phyloP scores from a whole-genome alignment of 2,888 invertebrate genomes.

The Zaprionus lineosus region DNA sequence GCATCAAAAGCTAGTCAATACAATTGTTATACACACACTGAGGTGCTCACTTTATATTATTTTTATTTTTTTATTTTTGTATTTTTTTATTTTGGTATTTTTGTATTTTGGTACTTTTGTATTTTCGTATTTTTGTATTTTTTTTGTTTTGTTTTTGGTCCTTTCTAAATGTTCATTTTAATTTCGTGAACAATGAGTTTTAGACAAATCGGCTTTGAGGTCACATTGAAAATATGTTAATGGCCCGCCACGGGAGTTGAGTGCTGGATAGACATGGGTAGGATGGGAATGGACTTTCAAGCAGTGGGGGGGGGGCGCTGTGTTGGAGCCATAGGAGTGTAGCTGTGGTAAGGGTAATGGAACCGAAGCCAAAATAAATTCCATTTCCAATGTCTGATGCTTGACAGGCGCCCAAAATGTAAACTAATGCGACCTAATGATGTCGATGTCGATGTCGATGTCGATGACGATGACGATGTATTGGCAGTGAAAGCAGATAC shows the following conservation, averaged over 20 bases:
- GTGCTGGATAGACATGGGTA: too few species aligned
- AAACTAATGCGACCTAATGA: slow-evolving; percentile 62
- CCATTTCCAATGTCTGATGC: slow-evolving; percentile 19
- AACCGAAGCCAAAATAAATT: slow-evolving; percentile 10
- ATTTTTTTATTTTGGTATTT: too few species aligned
- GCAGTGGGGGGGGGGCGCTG: too few species aligned
- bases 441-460: slow-evolving; percentile 30
- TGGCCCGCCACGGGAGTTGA: too few species aligned
- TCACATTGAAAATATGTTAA: slow-evolving; percentile 45
- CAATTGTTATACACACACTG: slow-evolving; percentile 13
- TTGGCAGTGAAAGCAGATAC: slow-evolving; percentile 24
- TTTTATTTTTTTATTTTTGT: too few species aligned
- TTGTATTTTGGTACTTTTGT: too few species aligned
- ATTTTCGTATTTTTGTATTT: too few species aligned
- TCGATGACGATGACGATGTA: slow-evolving; percentile 17
- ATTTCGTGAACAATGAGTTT: slow-evolving; percentile 33
- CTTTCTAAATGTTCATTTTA: slow-evolving; percentile 13
- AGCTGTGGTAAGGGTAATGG: slow-evolving; percentile 7
- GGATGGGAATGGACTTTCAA: too few species aligned
- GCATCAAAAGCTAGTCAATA: slow-evolving; percentile 42
- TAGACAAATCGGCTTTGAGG: slow-evolving; percentile 28
- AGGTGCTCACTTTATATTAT: too few species aligned
- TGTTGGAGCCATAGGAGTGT: too few species aligned
- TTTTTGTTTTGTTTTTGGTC: too few species aligned
- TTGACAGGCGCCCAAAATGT: slow-evolving; percentile 58